A percentile compares a stretch with the other conserved stretches of the same genome.
Conservation (phyloP, 2,888 invertebrate genomes). For the Asteroscopus sphinx region DNA sequence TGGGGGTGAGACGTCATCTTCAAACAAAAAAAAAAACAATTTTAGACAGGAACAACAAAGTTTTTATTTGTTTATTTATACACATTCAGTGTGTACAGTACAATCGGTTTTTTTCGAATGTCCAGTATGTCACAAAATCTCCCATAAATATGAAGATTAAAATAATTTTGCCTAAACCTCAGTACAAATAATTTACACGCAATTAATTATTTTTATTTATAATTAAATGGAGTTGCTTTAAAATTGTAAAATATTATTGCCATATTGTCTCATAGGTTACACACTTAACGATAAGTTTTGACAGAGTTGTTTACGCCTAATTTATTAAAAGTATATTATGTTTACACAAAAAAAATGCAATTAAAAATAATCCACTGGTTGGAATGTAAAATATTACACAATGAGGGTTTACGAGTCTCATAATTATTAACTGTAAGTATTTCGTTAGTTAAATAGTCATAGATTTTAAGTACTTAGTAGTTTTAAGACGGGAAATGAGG, state of each 20-base stretch:
- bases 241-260: constrained; percentile 42
- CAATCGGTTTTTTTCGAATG: no score
- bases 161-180: constrained; percentile 49
- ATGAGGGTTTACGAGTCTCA: constrained; percentile 74
- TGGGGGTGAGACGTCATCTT: no score
- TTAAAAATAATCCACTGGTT: constrained; percentile 21
- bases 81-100: no score
- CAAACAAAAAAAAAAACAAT: not conserved
- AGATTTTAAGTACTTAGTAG: constrained; percentile 65
- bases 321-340: constrained; percentile 38
- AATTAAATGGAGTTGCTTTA: constrained; percentile 18
- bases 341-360: constrained; percentile 48
- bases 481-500: constrained; percentile 34
- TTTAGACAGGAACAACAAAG: not conserved
- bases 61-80: no score
- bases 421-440: constrained; percentile 67
- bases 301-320: constrained; percentile 31
- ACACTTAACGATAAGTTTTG: constrained; percentile 33
- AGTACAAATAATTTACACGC: constrained; percentile 72
- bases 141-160: constrained; percentile 9
- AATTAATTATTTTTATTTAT: constrained; percentile 11
- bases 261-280: constrained; percentile 55
- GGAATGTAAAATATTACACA: constrained; percentile 42
- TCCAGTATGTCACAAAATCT: not conserved
- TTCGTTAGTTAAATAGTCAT: constrained; percentile 72